Evolutionary conservation across 2,797 vertebrate genomes (phyloP), one percentile per base, ranked within the genome.

Genomic region (Anolis apletophallus): DNA sequence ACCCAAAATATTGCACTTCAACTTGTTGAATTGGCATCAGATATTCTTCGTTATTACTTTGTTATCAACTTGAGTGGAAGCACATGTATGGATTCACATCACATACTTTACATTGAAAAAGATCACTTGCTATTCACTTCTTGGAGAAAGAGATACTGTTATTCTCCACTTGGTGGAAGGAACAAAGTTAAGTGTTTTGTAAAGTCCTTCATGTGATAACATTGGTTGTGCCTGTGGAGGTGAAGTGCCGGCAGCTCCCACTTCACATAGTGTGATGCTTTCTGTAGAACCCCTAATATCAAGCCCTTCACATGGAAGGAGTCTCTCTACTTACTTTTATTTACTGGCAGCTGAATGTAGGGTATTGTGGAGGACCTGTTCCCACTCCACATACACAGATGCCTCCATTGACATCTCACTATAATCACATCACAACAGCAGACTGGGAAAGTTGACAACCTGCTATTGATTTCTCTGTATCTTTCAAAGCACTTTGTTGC

Each of bases 381-480:
- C 85, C 17, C 14, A 50, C 81, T 52, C 7, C 64, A 3, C 16
- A 46, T 13, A 17, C 52, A 68, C 50, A n/a, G 3, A 21, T 29
- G 0, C 34, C 64, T n/a, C 52, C 89, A 90, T 81, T 91, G 72
- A 81, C 68, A 89, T 54, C 61, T 91, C 89, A 80, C 34, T 85
- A 59, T 84, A 93, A 94, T n/a, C 54, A 85, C 77, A 32, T 77
- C 76, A 90, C 68, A 91, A 86, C 87, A 81, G 80, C 91, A 71
- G 88, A 93, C 85, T 92, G 86, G 94, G 91, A 87, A 71, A 83
- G 57, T 23, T 90, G 88, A 93, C 76, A 88, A 90, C 72, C 23
- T 91, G 92, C 86, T 94, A 90, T 52, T 84, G 87, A 88, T 94
- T 93, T 93, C 50, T 78, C 73, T 59, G 86, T 85, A 88, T 89